A percentile compares a stretch with the other conserved stretches of the same genome.
phyloP scores from a whole-genome alignment of 2,113 vertebrate species.

The Rhynchomys soricoides region DNA sequence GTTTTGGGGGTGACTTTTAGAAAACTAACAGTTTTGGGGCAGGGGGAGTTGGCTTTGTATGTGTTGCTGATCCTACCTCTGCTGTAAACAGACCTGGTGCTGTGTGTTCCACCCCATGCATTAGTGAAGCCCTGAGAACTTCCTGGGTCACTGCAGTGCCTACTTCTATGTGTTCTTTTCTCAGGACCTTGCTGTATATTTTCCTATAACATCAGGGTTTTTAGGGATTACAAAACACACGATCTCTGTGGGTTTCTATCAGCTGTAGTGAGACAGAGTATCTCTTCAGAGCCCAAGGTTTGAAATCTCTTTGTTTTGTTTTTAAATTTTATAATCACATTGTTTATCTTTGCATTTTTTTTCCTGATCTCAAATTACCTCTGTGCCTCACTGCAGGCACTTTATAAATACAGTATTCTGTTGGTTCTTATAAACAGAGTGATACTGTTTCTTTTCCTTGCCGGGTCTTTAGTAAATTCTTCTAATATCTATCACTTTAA shows the following conservation, averaged over 20 bases:
- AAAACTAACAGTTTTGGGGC: not conserved
- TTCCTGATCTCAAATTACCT: constrained; percentile 42
- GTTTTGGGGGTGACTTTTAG: not conserved
- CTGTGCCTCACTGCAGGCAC: not conserved
- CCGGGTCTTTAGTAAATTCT: constrained; percentile 3
- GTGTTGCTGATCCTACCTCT: no score
- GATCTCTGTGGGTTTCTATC: not conserved
- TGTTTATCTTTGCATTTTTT: constrained; percentile 50
- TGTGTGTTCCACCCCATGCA: not conserved
- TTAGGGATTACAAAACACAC: not conserved
- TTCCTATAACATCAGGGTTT: constrained; percentile 15
- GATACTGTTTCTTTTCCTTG: not conserved
- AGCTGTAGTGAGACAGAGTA: not conserved
- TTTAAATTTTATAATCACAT: not conserved
- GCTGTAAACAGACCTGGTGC: not conserved
- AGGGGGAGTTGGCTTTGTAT: not conserved
- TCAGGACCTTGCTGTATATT: not conserved
- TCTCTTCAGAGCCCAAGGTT: not conserved
- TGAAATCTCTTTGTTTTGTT: constrained; percentile 37
- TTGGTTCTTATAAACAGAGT: constrained; percentile 24
- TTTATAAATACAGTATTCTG: constrained; percentile 46
- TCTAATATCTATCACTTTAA: not conserved
- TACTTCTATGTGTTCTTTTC: not conserved
- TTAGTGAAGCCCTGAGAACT: not conserved
- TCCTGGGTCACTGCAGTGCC: not conserved